Evolutionary conservation across 1,140 invertebrate genomes (phyloP), one percentile per base, ranked within the genome.

Genomic region (Pristionchus pacificus): DNA sequence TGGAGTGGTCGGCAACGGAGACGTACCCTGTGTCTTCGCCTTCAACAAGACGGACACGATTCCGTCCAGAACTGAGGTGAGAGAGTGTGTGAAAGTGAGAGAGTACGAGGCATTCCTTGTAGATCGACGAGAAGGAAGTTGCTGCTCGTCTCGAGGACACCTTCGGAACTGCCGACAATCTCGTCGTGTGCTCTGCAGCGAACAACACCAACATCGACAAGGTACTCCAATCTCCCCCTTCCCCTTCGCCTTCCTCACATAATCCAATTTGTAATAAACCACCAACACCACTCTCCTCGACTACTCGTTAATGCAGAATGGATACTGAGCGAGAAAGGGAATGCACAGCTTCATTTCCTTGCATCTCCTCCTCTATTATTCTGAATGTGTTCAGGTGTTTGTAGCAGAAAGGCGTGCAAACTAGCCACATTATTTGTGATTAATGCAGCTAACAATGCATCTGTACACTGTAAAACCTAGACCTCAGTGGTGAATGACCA

Each of bases 41-140:
- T 81, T 84, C 27, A 85, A 85, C 77, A 85, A 85, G 71, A 80
- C 70, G 65, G 85, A 85, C 70, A 59, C 73, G 28, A 77, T 77
- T 49, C 38, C 6, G 6, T 19, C 19, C 38, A 49, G n/a, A 79
- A 83, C 30, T 68, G 74, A n/a, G n/a, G n/a, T 49, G 38, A 49
- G 38, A 49, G 19, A 49, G 38, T 10, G 38, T 49, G 38, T 10
- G 38, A 19, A 49, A 49, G 19, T 49, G 6, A 19, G 38, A 49
- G 38, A 49, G 38, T n/a, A 70, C 78, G 28, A 65, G 82, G 33
- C 75, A 75, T 1, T 77, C 85, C n/a, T 77, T 78, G 32, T 10
- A 32, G 30, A 60, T 32, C n/a, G 60, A 84, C 72, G 70, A 80
- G 33, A 65, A 70, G 57, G 74, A 78, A 29, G 74, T 83, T 10